Evolutionary conservation across 2,113 vertebrate genomes (phyloP).

Genomic region (Otocyon megalotis): DNA sequence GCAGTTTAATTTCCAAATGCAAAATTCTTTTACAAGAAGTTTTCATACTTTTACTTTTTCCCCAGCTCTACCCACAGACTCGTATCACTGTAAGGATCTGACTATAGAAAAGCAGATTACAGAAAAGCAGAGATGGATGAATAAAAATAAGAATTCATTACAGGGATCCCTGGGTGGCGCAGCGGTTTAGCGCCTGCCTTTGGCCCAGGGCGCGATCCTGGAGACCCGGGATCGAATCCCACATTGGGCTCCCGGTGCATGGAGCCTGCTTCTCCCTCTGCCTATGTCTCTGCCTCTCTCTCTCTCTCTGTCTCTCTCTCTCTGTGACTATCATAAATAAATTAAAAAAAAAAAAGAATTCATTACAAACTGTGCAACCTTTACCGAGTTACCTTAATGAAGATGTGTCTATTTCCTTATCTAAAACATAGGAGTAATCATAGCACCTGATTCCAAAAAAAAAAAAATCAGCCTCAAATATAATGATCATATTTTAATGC

Average conservation of each 20-base stretch:
- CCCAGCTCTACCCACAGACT: background rate
- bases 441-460: background rate
- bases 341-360: constrained; percentile 21
- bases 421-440: background rate
- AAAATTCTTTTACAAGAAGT: constrained; percentile 24
- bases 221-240: too few species aligned
- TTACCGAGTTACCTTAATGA: background rate
- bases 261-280: too few species aligned
- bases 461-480: background rate
- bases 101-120: background rate
- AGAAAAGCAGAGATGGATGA: background rate
- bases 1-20: background rate
- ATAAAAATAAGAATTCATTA: constrained; percentile 44
- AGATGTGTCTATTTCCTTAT: background rate
- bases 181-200: too few species aligned
- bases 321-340: too few species aligned
- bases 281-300: too few species aligned
- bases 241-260: too few species aligned
- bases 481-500: background rate
- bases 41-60: background rate
- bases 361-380: background rate
- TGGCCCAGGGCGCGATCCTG: too few species aligned
- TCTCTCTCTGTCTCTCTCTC: too few species aligned
- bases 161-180: too few species aligned
- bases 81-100: background rate